These are phyloP conservation scores for Eledone cirrhosa DNA, from an alignment of 2,888 invertebrate species.

Conservation along the genomic window DNA sequence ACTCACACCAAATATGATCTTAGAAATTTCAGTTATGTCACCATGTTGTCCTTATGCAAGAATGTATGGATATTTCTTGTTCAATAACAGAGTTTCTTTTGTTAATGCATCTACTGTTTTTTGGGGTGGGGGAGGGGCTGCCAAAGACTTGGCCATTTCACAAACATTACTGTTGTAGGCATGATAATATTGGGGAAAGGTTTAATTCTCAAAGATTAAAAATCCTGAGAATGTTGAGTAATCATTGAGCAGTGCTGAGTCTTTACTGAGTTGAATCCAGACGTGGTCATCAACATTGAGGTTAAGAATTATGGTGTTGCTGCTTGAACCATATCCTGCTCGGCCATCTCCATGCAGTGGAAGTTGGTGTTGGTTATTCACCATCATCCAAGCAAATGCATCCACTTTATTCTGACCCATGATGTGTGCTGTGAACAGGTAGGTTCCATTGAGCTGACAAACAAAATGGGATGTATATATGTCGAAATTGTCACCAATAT, in stretches of 20 bases:
- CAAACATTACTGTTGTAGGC: not conserved
- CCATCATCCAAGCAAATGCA: conserved; percentile 64
- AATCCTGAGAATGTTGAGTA: conserved; percentile 65
- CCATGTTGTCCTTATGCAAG: too few species aligned
- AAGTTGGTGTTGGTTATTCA: conserved; percentile 61
- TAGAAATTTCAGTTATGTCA: too few species aligned
- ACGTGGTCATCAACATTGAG: conserved; percentile 60
- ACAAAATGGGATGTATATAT: conserved; percentile 61
- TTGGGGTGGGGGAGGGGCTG: not conserved
- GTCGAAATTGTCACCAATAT: conserved; percentile 61
- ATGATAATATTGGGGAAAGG: not conserved
- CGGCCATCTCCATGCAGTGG: conserved; percentile 63
- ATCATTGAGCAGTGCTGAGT: conserved; percentile 62
- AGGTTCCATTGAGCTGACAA: conserved; percentile 61
- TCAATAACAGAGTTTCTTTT: too few species aligned
- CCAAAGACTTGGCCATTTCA: not conserved
- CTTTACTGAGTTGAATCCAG: conserved; percentile 62
- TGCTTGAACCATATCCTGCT: conserved; percentile 63
- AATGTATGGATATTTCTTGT: too few species aligned
- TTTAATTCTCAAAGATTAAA: conserved; percentile 55
- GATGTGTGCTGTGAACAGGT: conserved; percentile 62
- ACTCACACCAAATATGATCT: too few species aligned
- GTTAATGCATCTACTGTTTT: not conserved
- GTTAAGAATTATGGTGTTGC: conserved; percentile 61
- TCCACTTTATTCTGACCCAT: conserved; percentile 60